Evolutionary conservation across 2,888 invertebrate species (phyloP), one percentile per base, ranked within the genome.

Genomic region (Drosophila ochracea): DNA sequence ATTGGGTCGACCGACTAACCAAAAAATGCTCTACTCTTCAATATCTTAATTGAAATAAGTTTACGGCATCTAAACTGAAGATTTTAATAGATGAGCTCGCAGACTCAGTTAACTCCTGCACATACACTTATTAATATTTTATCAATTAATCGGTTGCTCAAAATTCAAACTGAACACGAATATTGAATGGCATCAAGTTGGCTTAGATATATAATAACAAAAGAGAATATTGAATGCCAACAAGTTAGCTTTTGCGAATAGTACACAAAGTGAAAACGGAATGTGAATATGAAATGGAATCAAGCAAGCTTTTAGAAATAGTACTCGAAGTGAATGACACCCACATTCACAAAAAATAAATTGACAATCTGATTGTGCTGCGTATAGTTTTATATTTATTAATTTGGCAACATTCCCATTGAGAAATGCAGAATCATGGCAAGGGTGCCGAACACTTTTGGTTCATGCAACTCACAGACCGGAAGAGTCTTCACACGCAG

Each of bases 381-480:
- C 37, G 30, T 55, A 43, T 25, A 69, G 13, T 37, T 50, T 41
- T 54, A 0, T 50, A 47, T 25, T 54, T 53, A 49, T n/a, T 39
- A 41, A 37, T 60, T 64, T 61, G 28, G 30, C 54, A 47, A 55
- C 10, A 52, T 31, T 41, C 0, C 4, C 4, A 11, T 52, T 28
- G 0, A 66, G 21, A 35, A 21, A 84, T 84, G 84, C 87, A 84
- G 31, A 41, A 71, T 33, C 53, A 57, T 52, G 88, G 83, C 3
- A 73, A 50, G 5, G 83, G 81, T 4, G 55, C 25, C 25, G 82
- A 84, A 4, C 91, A 91, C 71, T 84, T 84, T 66, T 69, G 76
- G 19, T 92, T 92, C 35, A 84, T 92, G 25, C 54, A 76, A 6
- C 71, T 66, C 10, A 92, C 92, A 3, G 92, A 92, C 78, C 89